Conservation (phyloP, 2,888 invertebrate species). For the Trachelus tabidus region DNA sequence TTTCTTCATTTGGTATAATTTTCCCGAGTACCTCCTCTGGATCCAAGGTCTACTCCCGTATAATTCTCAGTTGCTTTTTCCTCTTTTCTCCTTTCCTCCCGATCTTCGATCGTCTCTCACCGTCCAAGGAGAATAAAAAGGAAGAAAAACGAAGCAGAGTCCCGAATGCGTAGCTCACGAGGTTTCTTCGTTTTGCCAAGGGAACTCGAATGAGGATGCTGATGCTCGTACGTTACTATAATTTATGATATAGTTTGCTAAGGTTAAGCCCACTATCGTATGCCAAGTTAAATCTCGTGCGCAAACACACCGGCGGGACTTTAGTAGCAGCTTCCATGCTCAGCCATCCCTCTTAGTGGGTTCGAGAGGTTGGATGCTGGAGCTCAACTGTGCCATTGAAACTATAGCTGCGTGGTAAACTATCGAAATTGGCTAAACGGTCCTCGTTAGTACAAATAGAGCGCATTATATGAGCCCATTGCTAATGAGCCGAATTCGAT, state of each 20-base stretch:
- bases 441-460: not conserved
- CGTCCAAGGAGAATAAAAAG: not conserved
- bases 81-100: not conserved
- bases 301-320: not conserved
- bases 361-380: not conserved
- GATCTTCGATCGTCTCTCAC: not conserved
- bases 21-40: not conserved
- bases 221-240: not conserved
- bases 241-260: not conserved
- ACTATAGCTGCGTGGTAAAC: not conserved
- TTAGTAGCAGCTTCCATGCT: not conserved
- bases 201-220: not conserved
- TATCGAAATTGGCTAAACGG: not conserved
- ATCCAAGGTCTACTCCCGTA: no score
- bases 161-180: not conserved
- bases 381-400: not conserved
- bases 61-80: not conserved
- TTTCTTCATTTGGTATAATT: not conserved
- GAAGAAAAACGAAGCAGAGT: not conserved
- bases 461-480: not conserved
- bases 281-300: not conserved
- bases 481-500: not conserved
- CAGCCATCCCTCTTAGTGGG: not conserved
- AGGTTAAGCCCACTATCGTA: not conserved
- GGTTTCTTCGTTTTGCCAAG: not conserved